Percentiles rank a stretch among this genome's conserved stretches.
These are phyloP conservation scores for Hydriomena furcata DNA, from an alignment of 2,888 invertebrate species.

Conservation along the genomic window DNA sequence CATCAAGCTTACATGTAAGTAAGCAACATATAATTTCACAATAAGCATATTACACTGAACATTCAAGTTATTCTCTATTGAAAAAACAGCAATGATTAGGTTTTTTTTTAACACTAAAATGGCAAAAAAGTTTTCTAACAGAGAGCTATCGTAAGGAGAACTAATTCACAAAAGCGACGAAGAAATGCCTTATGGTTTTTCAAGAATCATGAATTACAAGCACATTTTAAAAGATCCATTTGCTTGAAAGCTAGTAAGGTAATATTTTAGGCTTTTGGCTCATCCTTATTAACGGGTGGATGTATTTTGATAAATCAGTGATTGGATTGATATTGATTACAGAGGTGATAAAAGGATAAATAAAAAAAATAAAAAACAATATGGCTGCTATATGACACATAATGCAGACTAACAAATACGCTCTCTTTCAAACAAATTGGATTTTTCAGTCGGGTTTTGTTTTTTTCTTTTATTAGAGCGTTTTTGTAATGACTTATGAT, in stretches of 20 bases:
- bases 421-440: no score
- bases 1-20: conserved; percentile 11
- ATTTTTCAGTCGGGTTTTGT: no score
- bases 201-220: conserved; percentile 8
- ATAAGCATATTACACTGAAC: conserved; percentile 7
- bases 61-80: background rate
- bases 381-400: no score
- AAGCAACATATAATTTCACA: conserved; percentile 8
- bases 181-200: background rate
- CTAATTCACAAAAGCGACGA: conserved; percentile 9
- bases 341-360: no score
- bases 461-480: no score
- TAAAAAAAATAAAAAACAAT: no score
- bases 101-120: background rate
- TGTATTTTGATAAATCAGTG: no score
- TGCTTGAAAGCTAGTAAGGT: background rate
- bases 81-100: background rate
- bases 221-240: background rate
- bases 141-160: background rate
- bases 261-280: no score
- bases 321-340: no score
- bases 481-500: conserved; percentile 1
- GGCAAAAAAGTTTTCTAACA: no score
- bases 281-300: no score
- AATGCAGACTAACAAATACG: no score